Conservation (phyloP, 2,113 vertebrate species). For the Chaetodon auriga region DNA sequence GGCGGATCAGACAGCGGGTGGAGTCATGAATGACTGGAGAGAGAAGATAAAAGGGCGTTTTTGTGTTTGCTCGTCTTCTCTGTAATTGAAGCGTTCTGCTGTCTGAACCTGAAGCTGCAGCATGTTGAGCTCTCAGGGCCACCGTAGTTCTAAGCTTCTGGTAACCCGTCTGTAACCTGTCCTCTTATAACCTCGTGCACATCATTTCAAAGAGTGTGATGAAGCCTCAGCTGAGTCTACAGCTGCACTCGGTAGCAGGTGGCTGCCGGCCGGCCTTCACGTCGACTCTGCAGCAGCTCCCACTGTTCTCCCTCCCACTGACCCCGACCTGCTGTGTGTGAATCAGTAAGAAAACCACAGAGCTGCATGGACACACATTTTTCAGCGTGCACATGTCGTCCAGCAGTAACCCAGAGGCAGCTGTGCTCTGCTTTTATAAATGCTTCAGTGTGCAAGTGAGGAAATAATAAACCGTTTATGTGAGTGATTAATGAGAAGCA, state of each 20-base stretch:
- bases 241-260: constrained; percentile 40
- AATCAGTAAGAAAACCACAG: constrained; percentile 46
- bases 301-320: background rate
- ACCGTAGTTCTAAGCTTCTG: background rate
- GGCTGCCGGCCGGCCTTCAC: background rate
- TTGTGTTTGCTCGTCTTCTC: background rate
- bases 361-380: constrained; percentile 4
- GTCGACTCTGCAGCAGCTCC: background rate
- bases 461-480: too few relatives aligned
- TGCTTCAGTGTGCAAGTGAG: background rate
- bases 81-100: background rate
- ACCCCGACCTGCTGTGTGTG: constrained; percentile 3
- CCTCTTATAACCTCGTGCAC: too few relatives aligned
- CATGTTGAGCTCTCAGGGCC: background rate
- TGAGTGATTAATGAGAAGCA: too few relatives aligned
- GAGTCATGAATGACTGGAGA: constrained; percentile 62
- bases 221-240: constrained; percentile 1
- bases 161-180: background rate
- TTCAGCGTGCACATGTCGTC: background rate
- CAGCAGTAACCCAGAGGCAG: background rate
- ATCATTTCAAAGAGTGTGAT: background rate
- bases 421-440: background rate
- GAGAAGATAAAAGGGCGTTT: background rate
- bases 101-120: background rate
- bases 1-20: constrained; percentile 53